Base-by-base conservation (phyloP, 1,140 invertebrate genomes). In the Eueides isabella region DNA sequence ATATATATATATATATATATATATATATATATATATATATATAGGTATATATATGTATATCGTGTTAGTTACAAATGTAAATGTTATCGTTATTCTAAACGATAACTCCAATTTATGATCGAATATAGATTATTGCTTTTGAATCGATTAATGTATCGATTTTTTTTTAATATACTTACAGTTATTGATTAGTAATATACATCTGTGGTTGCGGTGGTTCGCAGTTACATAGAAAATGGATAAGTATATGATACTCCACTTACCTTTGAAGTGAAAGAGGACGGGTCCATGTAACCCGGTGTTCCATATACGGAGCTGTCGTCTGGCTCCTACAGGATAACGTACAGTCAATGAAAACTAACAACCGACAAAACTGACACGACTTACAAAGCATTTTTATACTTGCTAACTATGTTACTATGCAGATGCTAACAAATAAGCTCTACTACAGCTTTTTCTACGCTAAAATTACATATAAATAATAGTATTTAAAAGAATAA, bases 271-370 rank as follows among this genome's bases (percentile, higher is more conserved):
- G 94, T 94, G 84, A 96, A 96, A 72, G 95, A 95, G 67, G 95
- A 96, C 5, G 97, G 97, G 90, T 98, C 97, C 96, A 98, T 97
- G 82, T 98, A 98, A 5, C 97, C 97, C 1, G 97, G 96, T 55
- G 96, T 96, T 3, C 96, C 96, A 83, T 96, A 97, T 61, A 96
- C 96, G 23, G 95, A 94, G 33, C 93, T 95, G 76, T 96, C 95
- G 80, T 97, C 96, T 16, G 94, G 92, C 76, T 95, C 94, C 94
- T 96, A 55, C 9, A 55, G 23, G 26, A 55, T 5, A 55, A 23
- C n/a, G 26, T 55, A n/a, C 19, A 23, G 9, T 23, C 5, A 44
- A 41, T 44, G 19, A 16, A 41, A 41, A 41, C 38, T 41, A 16
- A n/a, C 38, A n/a, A 41, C 38, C 16, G 38, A 41, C 38, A 41